Evolutionary conservation across 1,140 invertebrate genomes (phyloP), one percentile per base, ranked within the genome.

Genomic region (Mya arenaria): DNA sequence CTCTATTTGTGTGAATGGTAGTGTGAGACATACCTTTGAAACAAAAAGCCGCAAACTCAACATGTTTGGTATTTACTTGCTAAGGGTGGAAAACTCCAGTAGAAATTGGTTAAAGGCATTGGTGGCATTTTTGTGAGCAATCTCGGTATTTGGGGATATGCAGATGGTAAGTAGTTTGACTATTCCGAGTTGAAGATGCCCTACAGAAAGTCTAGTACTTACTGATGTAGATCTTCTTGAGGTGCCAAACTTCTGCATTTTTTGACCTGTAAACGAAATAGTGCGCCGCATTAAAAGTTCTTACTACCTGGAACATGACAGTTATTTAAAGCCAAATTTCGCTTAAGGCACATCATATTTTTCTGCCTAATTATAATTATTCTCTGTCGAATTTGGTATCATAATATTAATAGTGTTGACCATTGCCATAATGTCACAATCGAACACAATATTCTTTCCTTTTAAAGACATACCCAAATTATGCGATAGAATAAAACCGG

Each of bases 321-420:
- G 3, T 62, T 65, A 36, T 77, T 66, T 4, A 69, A 36, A 0
- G 69, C 6, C 4, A 77, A 69, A 44, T 83, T 78, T 17, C 58
- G 25, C 30, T 69, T 44, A 0, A 78, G n/a, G 52, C 62, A 77
- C 19, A 41, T 8, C 1, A 69, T 23, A 17, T 32, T 37, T 1
- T 69, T 25, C 25, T 28, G 4, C 17, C 81, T 36, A 15, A 69
- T 17, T 0, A 83, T 30, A 15, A n/a, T 1, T 68, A 80, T 84
- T 79, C 58, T 37, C 5, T 34, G 52, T 69, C 17, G 1, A 60
- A 69, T 81, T 39, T 1, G 63, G 72, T 15, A 44, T 68, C 28
- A 80, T 48, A n/a, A 37, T 72, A 56, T 72, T 77, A 19, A 83
- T 23, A 13, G 78, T 83, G 10, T 34, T 5, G n/a, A 78, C 73